phyloP scores from a whole-genome alignment of 2,888 invertebrate genomes.

The Hypercompe scribonia region DNA sequence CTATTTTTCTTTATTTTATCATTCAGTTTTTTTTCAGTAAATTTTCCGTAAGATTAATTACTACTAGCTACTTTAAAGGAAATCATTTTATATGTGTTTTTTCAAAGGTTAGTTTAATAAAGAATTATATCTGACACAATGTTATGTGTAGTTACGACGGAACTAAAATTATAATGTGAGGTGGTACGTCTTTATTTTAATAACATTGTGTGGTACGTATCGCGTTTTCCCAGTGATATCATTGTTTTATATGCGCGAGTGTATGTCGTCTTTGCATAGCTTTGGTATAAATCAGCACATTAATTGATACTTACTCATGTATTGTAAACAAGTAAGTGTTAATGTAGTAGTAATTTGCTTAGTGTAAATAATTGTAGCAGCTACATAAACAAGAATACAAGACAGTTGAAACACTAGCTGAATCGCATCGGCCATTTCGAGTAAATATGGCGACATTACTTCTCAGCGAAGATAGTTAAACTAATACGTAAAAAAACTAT shows the following conservation, averaged over 20 bases:
- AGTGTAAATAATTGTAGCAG: background rate
- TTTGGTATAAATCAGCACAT: slow-evolving; percentile 28
- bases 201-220: slow-evolving; percentile 27
- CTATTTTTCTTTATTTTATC: no score
- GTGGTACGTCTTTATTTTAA: slow-evolving; percentile 22
- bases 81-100: no score
- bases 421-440: background rate
- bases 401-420: background rate
- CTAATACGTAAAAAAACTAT: no score
- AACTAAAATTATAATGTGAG: slow-evolving; percentile 8
- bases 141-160: background rate
- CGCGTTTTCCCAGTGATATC: slow-evolving; percentile 46
- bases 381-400: background rate
- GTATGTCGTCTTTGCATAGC: slow-evolving; percentile 24
- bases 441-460: background rate
- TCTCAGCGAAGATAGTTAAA: no score
- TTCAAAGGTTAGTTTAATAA: background rate
- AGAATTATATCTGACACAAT: background rate
- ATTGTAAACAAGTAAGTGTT: background rate
- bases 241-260: slow-evolving; percentile 39
- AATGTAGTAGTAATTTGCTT: background rate
- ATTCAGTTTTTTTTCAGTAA: no score
- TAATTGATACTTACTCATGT: background rate
- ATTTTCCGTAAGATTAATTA: no score
- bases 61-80: no score